Base-by-base conservation (phyloP, 2,113 vertebrate species). In the Salminus brasiliensis region DNA sequence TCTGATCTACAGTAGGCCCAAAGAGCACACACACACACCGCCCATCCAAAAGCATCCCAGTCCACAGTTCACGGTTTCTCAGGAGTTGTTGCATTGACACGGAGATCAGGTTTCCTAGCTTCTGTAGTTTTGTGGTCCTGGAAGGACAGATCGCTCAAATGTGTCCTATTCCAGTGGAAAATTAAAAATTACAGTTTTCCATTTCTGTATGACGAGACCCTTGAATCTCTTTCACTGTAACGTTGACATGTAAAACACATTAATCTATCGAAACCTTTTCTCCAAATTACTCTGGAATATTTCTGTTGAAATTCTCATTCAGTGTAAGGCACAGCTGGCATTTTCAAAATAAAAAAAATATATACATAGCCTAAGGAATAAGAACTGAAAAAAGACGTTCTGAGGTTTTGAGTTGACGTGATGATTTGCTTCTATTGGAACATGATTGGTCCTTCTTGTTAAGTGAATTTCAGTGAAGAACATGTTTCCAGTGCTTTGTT, bases 11-110 rank as follows among this genome's bases (percentile, higher is more conserved):
- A 29, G 55, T 68, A 39, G 74, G 67, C 74, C 76, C 57, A 43
- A 75, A 69, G 34, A 68, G 69, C 18, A 73, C 82, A 76, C 74
- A n/a, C n/a, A n/a, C 63, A 49, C 41, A 39, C 74, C 78, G 60
- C 16, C 16, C 25, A 49, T 70, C 16, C 16, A 34, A 49, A 74
- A 77, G 49, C 16, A 70, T 45, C 53, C 10, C 60, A 83, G 77
- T 66, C 32, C 47, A 81, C 39, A 45, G 79, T 78, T 81, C 62
- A 72, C 36, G 63, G 73, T 62, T 74, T 78, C 83, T 84, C 83
- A 84, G 83, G 83, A 84, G 53, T 30, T 36, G 60, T 67, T 79
- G 6, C 4, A 18, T 66, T 71, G 16, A 47, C 32, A 43, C 78
- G 3, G 36, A 73, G 59, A 8, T 55, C 4, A 57, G 23, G n/a